Conservation (phyloP, 1,140 invertebrate species). For the Diuraphis noxia region DNA sequence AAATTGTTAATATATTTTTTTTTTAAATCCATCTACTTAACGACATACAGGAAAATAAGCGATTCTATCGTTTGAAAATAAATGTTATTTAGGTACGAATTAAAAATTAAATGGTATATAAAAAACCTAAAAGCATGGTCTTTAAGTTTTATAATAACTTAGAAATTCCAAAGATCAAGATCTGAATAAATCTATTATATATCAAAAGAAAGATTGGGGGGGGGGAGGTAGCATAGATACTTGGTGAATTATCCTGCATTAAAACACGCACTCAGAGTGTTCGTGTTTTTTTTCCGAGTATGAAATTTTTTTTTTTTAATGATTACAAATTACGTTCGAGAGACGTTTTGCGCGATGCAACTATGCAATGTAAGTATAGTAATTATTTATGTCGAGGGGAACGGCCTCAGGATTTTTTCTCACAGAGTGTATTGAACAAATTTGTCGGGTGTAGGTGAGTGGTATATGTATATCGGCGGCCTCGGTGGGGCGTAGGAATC, state of each 20-base stretch:
- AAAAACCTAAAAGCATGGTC: background rate
- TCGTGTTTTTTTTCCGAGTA: background rate
- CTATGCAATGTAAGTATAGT: background rate
- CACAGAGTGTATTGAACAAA: background rate
- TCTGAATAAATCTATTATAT: background rate
- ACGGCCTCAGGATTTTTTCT: background rate
- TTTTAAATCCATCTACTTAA: background rate
- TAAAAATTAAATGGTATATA: background rate
- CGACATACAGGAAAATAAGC: background rate
- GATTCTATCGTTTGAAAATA: background rate
- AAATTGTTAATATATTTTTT: too few relatives aligned
- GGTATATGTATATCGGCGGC: background rate
- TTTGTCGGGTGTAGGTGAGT: background rate
- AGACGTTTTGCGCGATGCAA: background rate
- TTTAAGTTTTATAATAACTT: background rate
- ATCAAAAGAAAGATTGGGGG: background rate
- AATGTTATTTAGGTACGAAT: background rate
- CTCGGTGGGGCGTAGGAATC: background rate
- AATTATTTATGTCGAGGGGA: background rate
- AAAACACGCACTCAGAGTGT: background rate
- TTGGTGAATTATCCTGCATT: background rate
- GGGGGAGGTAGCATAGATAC: background rate
- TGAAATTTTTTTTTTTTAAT: background rate
- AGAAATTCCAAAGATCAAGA: background rate
- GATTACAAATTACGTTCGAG: background rate